Percentiles rank a stretch among this genome's conserved stretches.
These are phyloP conservation scores for Numida meleagris DNA, from an alignment of 2,113 vertebrate genomes.

Conservation along the genomic window DNA sequence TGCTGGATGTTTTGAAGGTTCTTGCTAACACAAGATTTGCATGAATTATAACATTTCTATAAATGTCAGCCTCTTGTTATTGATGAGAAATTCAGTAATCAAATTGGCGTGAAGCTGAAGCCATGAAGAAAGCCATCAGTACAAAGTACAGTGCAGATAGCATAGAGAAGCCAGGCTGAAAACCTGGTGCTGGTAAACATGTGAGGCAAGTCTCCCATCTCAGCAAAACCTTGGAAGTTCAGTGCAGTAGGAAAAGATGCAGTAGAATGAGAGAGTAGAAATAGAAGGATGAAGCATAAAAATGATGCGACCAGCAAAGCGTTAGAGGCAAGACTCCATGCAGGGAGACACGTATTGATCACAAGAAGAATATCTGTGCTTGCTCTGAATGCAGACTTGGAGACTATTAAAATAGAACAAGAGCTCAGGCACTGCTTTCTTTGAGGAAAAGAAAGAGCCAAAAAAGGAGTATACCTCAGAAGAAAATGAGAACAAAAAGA, in stretches of 20 bases:
- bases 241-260: neutral
- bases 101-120: neutral
- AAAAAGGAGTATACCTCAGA: neutral
- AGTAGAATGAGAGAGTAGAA: neutral
- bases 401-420: neutral
- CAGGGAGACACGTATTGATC: neutral
- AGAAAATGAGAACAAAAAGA: neutral
- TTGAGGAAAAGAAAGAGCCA: neutral
- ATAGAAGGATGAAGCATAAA: neutral
- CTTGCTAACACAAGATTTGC: constrained; percentile 5
- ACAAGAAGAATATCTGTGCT: neutral
- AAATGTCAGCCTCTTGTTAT: constrained; percentile 9
- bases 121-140: neutral
- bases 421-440: neutral
- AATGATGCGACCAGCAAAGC: neutral
- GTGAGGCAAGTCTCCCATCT: neutral
- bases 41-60: constrained; percentile 25
- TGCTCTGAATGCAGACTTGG: neutral
- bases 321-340: neutral
- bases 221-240: neutral
- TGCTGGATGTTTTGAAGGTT: constrained; percentile 13
- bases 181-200: neutral
- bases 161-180: neutral
- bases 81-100: neutral
- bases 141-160: neutral